A percentile compares a stretch with the other conserved stretches of the same genome.
These are phyloP conservation scores for Calameuta filiformis DNA, from an alignment of 2,888 invertebrate genomes.

Conservation along the genomic window DNA sequence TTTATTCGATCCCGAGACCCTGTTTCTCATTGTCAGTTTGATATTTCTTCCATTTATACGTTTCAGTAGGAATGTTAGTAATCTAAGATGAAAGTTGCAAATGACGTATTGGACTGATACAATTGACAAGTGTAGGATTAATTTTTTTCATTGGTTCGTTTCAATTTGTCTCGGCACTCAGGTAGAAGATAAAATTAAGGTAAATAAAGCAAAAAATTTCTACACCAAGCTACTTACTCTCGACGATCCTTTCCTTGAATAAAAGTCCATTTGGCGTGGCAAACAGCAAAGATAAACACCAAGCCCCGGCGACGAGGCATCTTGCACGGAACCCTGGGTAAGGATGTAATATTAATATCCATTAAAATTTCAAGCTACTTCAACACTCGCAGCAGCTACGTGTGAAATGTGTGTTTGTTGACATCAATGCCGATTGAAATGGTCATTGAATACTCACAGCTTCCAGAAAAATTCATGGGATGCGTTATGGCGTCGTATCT, in stretches of 20 bases:
- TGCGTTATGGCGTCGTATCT: constrained; percentile 67
- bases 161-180: background rate
- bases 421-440: background rate
- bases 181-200: background rate
- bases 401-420: background rate
- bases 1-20: background rate
- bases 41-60: background rate
- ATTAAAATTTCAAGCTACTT: background rate
- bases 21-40: background rate
- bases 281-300: constrained; percentile 64
- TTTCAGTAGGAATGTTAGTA: background rate
- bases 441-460: constrained; percentile 59
- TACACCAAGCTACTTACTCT: constrained; percentile 67
- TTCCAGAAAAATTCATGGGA: constrained; percentile 67
- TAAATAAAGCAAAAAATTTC: constrained; percentile 1
- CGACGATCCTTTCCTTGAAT: constrained; percentile 56
- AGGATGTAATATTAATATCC: background rate
- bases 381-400: background rate
- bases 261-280: constrained; percentile 63
- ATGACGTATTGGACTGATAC: too few relatives aligned
- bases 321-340: constrained; percentile 57
- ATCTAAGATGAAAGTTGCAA: background rate
- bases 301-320: constrained; percentile 62
- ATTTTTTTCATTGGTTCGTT: background rate
- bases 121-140: background rate